A percentile compares a stretch with the other conserved stretches of the same genome.
Evolutionary conservation across 2,888 invertebrate species (phyloP).

Genomic region (Sinhomidia bicolor): DNA sequence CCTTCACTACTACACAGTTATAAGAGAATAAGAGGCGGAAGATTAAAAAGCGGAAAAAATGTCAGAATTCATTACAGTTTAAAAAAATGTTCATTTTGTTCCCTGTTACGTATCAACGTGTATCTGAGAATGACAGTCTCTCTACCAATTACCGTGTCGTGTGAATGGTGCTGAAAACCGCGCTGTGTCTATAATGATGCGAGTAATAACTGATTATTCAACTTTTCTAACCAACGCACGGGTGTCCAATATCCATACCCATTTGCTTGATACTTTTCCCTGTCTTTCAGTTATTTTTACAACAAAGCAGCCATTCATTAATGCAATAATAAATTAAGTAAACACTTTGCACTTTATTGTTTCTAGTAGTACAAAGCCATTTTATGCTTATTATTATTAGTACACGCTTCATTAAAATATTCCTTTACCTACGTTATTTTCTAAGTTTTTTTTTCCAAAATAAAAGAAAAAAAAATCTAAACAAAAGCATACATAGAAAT

Average conservation of each 20-base stretch:
- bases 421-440: not conserved
- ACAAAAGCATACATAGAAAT: slow-evolving; percentile 43
- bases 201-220: not conserved
- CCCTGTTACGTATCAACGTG: not conserved
- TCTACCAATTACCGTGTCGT: slow-evolving; percentile 63
- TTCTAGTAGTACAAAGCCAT: slow-evolving; percentile 50
- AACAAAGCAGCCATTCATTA: slow-evolving; percentile 57
- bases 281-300: slow-evolving; percentile 27
- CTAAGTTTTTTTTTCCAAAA: not conserved
- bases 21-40: slow-evolving; percentile 56
- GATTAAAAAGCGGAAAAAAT: slow-evolving; percentile 64
- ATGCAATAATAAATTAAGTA: slow-evolving; percentile 42
- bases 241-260: not conserved
- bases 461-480: slow-evolving; percentile 33
- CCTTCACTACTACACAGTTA: too few relatives aligned
- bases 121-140: slow-evolving; percentile 61
- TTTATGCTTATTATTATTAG: slow-evolving; percentile 70
- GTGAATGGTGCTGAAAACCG: not conserved
- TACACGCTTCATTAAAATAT: not conserved
- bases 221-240: not conserved
- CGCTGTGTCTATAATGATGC: slow-evolving; percentile 5
- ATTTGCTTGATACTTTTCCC: not conserved
- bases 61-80: slow-evolving; percentile 66
- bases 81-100: slow-evolving; percentile 17
- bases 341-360: slow-evolving; percentile 41